Percentiles rank a stretch among this genome's conserved stretches.
Conservation (phyloP, 2,797 vertebrate genomes). For the Rhadinocentrus ornatus region DNA sequence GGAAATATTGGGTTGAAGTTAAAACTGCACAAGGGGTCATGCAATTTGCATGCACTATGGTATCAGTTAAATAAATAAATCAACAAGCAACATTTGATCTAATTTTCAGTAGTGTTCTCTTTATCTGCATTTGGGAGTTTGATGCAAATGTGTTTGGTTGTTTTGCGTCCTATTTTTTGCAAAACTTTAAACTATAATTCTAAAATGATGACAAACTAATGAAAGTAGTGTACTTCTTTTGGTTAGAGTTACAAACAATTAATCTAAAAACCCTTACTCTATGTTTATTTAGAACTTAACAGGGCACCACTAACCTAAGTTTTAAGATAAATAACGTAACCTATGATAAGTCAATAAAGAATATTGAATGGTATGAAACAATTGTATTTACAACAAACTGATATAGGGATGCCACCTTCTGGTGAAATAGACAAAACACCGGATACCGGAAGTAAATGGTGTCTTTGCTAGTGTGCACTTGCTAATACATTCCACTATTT, state of each 20-base stretch:
- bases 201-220: neutral
- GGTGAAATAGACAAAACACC: constrained; percentile 19
- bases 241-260: neutral
- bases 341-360: neutral
- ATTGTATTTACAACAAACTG: neutral
- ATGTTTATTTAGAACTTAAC: neutral
- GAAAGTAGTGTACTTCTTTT: neutral
- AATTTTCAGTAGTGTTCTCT: neutral
- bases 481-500: neutral
- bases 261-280: neutral
- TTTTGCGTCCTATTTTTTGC: neutral
- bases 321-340: neutral
- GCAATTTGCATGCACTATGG: neutral
- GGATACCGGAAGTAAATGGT: constrained; percentile 63
- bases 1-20: neutral
- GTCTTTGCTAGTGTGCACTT: constrained; percentile 2
- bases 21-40: neutral
- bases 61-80: neutral
- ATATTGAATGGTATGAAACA: too few species aligned
- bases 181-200: neutral
- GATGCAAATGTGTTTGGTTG: neutral
- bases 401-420: constrained; percentile 41
- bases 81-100: neutral
- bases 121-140: neutral
- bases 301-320: neutral